Base-by-base conservation (phyloP, 2,113 vertebrate genomes). In the Empidonax alnorum region DNA sequence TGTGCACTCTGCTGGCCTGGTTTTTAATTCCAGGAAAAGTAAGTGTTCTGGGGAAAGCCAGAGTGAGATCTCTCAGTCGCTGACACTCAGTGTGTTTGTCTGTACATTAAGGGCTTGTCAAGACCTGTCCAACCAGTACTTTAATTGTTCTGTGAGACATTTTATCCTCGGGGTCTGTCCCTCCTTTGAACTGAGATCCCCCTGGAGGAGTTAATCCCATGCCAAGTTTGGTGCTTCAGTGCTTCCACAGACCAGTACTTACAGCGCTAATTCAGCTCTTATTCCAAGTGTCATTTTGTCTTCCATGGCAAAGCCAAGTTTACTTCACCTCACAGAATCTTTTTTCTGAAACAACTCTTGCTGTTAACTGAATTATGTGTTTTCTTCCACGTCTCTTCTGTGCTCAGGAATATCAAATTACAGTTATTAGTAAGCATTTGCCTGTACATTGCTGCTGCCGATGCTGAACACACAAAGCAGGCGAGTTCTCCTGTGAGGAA, bases 81-180 rank as follows among this genome's bases (percentile, higher is more conserved):
- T 61, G 81, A 46, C 31, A 30, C 24, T 63, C 2, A 0, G 14
- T 23, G 15, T 0, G 0, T 59, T 72, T 16, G 33, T 50, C 33
- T 73, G 2, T 37, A 46, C 27, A 6, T 28, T 27, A 17, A 31
- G 2, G 4, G 46, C 89, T 53, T 69, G 41, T 28, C 55, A n/a
- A 21, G 50, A 35, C 23, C 31, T 73, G 41, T 17, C 37, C 49
- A 78, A 4, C 19, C 24, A 14, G 71, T 68, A 8, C 6, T 61
- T 33, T 14, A 56, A 17, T 75, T 78, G 47, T 20, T 88, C 66
- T 31, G 21, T 50, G 55, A 22, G 23, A 72, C 17, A 58, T 69
- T 39, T 52, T 30, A 1, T 69, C 50, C 61, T 61, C 15, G 7
- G 55, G 31, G 22, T 78, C 61, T 73, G 63, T 61, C 61, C 27